Evolutionary conservation across 1,140 invertebrate genomes (phyloP).

Genomic region (Luehdorfia chinensis): DNA sequence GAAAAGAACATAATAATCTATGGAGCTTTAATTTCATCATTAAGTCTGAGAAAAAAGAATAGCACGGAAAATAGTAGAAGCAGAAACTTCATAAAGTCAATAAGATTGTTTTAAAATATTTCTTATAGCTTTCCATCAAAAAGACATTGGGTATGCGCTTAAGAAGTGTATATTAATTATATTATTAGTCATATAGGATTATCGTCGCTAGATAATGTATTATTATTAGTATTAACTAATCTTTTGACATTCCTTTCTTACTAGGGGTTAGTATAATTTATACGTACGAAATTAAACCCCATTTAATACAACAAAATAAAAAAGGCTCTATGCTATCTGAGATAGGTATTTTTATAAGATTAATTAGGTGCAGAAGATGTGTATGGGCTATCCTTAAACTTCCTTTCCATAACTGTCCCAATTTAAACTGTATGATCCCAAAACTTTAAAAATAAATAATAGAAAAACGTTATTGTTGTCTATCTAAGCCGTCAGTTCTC

Average conservation of each 20-base stretch:
- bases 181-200: conserved; percentile 37
- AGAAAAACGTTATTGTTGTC: too few species aligned
- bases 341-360: too few species aligned
- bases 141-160: conserved; percentile 49
- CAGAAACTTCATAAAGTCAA: conserved; percentile 24
- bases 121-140: conserved; percentile 39
- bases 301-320: too few species aligned
- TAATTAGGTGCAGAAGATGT: too few species aligned
- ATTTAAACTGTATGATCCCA: too few species aligned
- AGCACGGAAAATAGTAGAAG: conserved; percentile 26
- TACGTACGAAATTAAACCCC: too few species aligned
- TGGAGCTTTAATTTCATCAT: conserved; percentile 48
- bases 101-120: conserved; percentile 29
- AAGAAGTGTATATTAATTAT: conserved; percentile 46
- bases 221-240: conserved; percentile 31
- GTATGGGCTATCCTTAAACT: too few species aligned
- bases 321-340: too few species aligned
- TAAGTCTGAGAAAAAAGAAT: conserved; percentile 30
- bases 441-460: too few species aligned
- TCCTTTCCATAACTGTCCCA: too few species aligned
- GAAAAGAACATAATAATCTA: conserved; percentile 21
- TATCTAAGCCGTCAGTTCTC: too few species aligned
- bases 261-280: conserved; percentile 25
- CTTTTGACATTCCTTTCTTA: conserved; percentile 46
- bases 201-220: conserved; percentile 39